Evolutionary conservation across 1,140 invertebrate species (phyloP), one percentile per base, ranked within the genome.

Genomic region (Aphelenchoides besseyi): DNA sequence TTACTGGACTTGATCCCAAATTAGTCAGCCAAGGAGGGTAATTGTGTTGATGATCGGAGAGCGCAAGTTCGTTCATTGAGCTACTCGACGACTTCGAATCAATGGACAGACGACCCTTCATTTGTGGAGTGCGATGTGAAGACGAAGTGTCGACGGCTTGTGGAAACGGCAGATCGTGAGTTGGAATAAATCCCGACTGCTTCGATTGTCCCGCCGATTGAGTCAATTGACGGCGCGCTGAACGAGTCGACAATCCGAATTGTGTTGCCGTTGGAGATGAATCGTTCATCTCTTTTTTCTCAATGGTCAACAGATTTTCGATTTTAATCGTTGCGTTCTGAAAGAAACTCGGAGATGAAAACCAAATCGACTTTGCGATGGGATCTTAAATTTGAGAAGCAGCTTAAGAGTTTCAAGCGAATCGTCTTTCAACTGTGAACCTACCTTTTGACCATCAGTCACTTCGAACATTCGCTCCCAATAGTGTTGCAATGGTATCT

Each of bases 271-370:
- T n/a, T 61, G 2, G 59, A n/a, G n/a, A n/a, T n/a, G n/a, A n/a
- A n/a, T n/a, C n/a, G n/a, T n/a, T n/a, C 2, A 18, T 26, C 59
- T 61, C 59, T 23, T 16, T 48, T 30, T 66, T 66, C 30, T 70
- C 69, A 28, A 70, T 70, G 26, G 69, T 69, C 30, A 70, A 36
- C 69, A 64, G 28, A 68, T 70, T 70, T 52, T 70, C 69, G 12
- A 70, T 64, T 54, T 70, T 70, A 5, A 70, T 70, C 18, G 61
- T 70, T 30, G 69, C 69, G 32, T 64, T 67, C 69, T 70, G 48
- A 68, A 68, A 68, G 9, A 52, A 2, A 52, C n/a, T 23, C 1
- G 23, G 23, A 52, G 41, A 30, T 63, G 28, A 63, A 63, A 35
- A 67, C 29, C 29, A 67, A n/a, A 67, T 48, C 26, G 18, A 52